phyloP scores from a whole-genome alignment of 1,140 invertebrate species.

The Bombus pyrosoma region DNA sequence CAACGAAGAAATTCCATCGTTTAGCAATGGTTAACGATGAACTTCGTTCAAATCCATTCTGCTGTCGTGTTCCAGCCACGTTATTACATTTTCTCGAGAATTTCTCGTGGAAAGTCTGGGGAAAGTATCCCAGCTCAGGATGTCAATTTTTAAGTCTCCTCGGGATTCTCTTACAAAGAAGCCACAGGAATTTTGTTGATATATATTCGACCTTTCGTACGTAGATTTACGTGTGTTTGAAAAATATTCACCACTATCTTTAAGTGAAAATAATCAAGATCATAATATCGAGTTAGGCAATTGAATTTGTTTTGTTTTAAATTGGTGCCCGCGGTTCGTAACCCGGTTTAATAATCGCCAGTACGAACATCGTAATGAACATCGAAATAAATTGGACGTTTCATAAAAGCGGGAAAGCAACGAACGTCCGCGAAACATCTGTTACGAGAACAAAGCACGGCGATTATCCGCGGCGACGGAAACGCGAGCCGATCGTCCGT shows the following conservation, averaged over 20 bases:
- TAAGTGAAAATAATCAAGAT: too few species aligned
- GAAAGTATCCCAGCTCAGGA: too few species aligned
- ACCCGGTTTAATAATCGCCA: neutral
- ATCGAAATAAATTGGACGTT: neutral
- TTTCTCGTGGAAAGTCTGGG: neutral
- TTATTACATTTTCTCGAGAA: neutral
- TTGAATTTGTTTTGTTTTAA: neutral
- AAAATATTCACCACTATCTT: too few species aligned
- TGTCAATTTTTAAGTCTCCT: neutral
- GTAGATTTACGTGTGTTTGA: too few species aligned
- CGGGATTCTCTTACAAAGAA: too few species aligned
- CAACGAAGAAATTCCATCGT: neutral
- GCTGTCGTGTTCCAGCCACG: neutral
- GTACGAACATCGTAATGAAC: too few species aligned
- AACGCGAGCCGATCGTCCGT: constrained; percentile 6
- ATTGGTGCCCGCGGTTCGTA: neutral
- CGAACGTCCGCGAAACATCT: neutral
- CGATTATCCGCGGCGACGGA: neutral
- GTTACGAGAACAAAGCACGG: neutral
- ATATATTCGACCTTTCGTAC: too few species aligned
- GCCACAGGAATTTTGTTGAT: too few species aligned
- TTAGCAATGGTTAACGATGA: neutral
- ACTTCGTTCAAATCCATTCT: too few species aligned
- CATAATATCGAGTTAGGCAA: neutral
- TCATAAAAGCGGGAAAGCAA: neutral